Evolutionary conservation across 2,113 vertebrate genomes (phyloP).

Genomic region (Ptilonorhynchus violaceus): DNA sequence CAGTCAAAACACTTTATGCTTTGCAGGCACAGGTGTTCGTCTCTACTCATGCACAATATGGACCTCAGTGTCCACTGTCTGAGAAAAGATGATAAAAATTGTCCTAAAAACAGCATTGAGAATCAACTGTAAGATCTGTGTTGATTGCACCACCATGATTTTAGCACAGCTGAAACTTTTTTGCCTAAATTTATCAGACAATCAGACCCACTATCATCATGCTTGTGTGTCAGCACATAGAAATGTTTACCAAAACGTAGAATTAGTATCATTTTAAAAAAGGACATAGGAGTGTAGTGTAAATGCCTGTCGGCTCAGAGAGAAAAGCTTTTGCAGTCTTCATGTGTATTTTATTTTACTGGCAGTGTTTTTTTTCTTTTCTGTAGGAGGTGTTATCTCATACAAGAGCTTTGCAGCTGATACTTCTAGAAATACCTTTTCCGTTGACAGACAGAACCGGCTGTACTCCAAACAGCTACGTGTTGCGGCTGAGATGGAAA

Average conservation of each 20-base stretch:
- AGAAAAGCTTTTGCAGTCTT: background rate
- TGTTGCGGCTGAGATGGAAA: background rate
- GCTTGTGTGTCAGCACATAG: background rate
- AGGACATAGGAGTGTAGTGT: background rate
- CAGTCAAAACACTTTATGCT: background rate
- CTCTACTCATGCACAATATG: background rate
- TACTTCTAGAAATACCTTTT: background rate
- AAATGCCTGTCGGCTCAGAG: background rate
- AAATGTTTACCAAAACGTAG: background rate
- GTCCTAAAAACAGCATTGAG: background rate
- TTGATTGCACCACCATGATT: background rate
- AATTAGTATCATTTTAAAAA: background rate
- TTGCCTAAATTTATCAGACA: background rate
- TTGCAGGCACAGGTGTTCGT: background rate
- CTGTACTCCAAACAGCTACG: background rate
- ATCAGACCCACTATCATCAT: background rate
- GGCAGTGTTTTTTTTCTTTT: background rate
- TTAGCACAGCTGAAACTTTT: background rate
- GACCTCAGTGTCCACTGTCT: background rate
- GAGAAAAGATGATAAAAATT: background rate
- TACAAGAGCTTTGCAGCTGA: background rate
- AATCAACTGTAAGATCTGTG: background rate
- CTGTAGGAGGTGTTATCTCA: background rate
- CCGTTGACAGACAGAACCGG: background rate
- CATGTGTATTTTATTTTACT: background rate